phyloP scores from a whole-genome alignment of 2,888 invertebrate species.

The Ectemnius cavifrons region DNA sequence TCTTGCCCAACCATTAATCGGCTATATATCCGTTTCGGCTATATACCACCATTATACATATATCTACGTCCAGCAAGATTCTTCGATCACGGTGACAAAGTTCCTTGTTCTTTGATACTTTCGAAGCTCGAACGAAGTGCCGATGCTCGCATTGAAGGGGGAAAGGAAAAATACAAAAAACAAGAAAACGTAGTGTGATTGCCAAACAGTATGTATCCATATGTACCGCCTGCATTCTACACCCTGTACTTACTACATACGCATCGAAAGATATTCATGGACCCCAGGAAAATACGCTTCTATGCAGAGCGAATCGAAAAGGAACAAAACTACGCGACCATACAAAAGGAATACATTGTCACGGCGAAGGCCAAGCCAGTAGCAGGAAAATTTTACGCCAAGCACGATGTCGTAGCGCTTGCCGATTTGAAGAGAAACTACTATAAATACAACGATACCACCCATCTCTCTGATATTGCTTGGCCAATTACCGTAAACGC shows the following conservation, averaged over 20 bases:
- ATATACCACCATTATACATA: too few species aligned
- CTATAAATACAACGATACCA: background rate
- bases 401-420: slow-evolving; percentile 61
- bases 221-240: background rate
- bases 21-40: too few species aligned
- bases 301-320: slow-evolving; percentile 68
- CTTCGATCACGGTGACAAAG: too few species aligned
- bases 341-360: slow-evolving; percentile 64
- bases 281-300: slow-evolving; percentile 66
- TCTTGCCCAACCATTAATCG: background rate
- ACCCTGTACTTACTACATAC: background rate
- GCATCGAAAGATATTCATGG: slow-evolving; percentile 39
- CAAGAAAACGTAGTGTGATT: too few species aligned
- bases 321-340: slow-evolving; percentile 59
- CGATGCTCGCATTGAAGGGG: too few species aligned
- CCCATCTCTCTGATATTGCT: background rate
- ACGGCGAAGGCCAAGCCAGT: slow-evolving; percentile 56
- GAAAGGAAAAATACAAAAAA: too few species aligned
- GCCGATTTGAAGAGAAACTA: slow-evolving; percentile 53
- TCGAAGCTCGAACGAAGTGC: too few species aligned
- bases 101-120: too few species aligned
- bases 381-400: slow-evolving; percentile 72
- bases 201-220: too few species aligned
- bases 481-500: background rate
- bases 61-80: too few species aligned